A percentile compares a stretch with the other conserved stretches of the same genome.
Evolutionary conservation across 64 coral and sea anemone species (phyloP).

Genomic region (Porites lutea): DNA sequence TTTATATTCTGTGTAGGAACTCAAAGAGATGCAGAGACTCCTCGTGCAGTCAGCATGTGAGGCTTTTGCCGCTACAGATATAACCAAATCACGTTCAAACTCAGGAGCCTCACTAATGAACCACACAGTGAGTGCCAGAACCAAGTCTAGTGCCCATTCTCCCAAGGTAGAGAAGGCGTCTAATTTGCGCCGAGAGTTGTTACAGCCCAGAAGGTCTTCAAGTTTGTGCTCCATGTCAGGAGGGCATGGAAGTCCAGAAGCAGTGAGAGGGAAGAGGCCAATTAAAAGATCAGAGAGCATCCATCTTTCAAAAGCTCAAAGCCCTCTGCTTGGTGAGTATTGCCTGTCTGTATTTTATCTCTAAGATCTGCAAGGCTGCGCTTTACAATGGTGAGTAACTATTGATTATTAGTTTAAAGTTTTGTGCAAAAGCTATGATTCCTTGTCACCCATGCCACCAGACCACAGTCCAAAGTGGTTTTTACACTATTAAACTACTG

Average conservation of each 20-base stretch:
- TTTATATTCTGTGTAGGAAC: conserved; percentile 54
- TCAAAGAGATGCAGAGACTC: conserved; percentile 93
- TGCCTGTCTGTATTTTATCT: background rate
- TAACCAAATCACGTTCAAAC: conserved; percentile 91
- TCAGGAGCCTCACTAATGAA: conserved; percentile 75
- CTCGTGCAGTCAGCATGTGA: conserved; percentile 97
- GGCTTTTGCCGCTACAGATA: conserved; percentile 83
- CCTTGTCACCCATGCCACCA: no score
- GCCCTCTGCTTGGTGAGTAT: conserved; percentile 75
- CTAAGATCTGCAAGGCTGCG: background rate
- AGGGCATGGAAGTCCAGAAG: conserved; percentile 52
- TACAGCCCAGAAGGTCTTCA: conserved; percentile 63
- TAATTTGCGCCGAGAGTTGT: conserved; percentile 40
- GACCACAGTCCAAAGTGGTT: no score
- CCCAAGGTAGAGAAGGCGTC: conserved; percentile 55
- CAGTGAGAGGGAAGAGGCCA: background rate
- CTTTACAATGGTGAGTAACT: no score
- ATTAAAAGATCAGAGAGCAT: conserved; percentile 88
- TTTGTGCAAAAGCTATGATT: no score
- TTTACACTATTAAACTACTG: no score
- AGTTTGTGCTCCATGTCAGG: conserved; percentile 85
- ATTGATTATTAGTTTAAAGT: no score
- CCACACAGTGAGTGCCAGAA: conserved; percentile 42
- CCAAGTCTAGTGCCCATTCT: conserved; percentile 49
- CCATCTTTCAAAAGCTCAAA: conserved; percentile 56